phyloP scores from a whole-genome alignment of 2,113 vertebrate genomes.

The Anoplopoma fimbria region DNA sequence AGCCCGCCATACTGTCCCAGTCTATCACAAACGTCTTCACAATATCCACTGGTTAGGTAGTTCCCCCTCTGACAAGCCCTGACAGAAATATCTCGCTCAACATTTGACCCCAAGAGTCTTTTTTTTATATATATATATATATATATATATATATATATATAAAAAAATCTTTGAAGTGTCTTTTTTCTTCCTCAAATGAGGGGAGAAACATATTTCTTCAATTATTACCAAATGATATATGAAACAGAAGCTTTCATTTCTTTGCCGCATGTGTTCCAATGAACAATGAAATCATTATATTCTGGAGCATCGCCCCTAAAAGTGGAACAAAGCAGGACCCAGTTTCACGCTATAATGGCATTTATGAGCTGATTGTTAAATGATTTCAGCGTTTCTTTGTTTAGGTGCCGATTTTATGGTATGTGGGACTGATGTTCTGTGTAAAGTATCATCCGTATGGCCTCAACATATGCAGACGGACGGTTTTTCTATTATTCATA shows the following conservation, averaged over 20 bases:
- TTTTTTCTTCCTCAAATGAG: slow-evolving; percentile 47
- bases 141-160: too few relatives aligned
- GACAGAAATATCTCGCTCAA: slow-evolving; percentile 59
- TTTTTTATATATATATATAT: too few relatives aligned
- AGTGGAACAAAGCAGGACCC: slow-evolving; percentile 46
- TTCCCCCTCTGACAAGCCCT: slow-evolving; percentile 45
- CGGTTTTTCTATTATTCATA: slow-evolving; percentile 15
- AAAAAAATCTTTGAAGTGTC: slow-evolving; percentile 60
- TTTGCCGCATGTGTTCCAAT: slow-evolving; percentile 54
- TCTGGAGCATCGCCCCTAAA: slow-evolving; percentile 36
- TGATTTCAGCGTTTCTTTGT: slow-evolving; percentile 53
- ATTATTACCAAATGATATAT: slow-evolving; percentile 69
- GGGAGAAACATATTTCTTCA: slow-evolving; percentile 73
- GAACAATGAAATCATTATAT: slow-evolving; percentile 78
- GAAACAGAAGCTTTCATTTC: slow-evolving; percentile 75
- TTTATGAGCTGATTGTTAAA: slow-evolving; percentile 65
- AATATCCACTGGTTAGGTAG: slow-evolving; percentile 45
- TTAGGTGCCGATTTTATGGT: slow-evolving; percentile 60
- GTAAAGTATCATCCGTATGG: slow-evolving; percentile 23
- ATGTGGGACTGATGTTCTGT: slow-evolving; percentile 35
- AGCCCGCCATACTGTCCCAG: slow-evolving; percentile 49
- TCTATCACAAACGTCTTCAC: slow-evolving; percentile 53
- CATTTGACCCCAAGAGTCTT: slow-evolving; percentile 60
- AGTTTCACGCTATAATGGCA: slow-evolving; percentile 49
- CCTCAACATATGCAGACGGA: slow-evolving; percentile 27